phyloP scores from a whole-genome alignment of 1,140 invertebrate species.

The Branchinecta lynchi region DNA sequence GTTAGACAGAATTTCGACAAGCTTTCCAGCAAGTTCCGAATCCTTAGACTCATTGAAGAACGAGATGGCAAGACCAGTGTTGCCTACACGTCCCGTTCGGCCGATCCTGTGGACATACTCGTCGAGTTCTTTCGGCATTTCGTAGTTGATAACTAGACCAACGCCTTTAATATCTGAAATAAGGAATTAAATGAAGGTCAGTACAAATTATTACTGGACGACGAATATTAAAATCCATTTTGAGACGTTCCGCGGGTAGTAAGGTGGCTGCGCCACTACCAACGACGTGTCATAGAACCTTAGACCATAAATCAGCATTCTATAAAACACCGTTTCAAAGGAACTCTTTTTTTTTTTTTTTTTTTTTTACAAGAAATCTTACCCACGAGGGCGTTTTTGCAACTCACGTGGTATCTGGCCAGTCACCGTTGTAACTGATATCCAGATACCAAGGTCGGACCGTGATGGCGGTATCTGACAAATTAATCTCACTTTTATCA shows the following conservation, averaged over 20 bases:
- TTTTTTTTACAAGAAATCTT: too few species aligned
- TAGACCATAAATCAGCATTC: too few species aligned
- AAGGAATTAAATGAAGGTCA: constrained; percentile 19
- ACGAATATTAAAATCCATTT: background rate
- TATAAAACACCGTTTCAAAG: too few species aligned
- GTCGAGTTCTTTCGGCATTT: constrained; percentile 69
- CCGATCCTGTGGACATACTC: constrained; percentile 93
- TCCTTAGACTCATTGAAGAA: constrained; percentile 61
- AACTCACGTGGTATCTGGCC: too few species aligned
- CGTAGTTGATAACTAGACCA: constrained; percentile 78
- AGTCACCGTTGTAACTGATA: too few species aligned
- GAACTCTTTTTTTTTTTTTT: too few species aligned
- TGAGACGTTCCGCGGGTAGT: background rate
- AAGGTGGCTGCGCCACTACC: background rate
- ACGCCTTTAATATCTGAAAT: constrained; percentile 50
- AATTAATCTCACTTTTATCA: too few species aligned
- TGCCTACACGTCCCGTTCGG: constrained; percentile 81
- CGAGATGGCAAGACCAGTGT: constrained; percentile 69
- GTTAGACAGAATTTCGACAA: constrained; percentile 50
- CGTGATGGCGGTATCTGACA: too few species aligned
- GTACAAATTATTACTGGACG: background rate
- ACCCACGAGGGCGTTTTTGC: too few species aligned
- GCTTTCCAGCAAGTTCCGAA: constrained; percentile 38
- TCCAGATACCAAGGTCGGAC: too few species aligned
- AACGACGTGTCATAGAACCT: background rate